Evolutionary conservation across 2,888 invertebrate genomes (phyloP), one percentile per base, ranked within the genome.

Genomic region (Flexamia atlantica): DNA sequence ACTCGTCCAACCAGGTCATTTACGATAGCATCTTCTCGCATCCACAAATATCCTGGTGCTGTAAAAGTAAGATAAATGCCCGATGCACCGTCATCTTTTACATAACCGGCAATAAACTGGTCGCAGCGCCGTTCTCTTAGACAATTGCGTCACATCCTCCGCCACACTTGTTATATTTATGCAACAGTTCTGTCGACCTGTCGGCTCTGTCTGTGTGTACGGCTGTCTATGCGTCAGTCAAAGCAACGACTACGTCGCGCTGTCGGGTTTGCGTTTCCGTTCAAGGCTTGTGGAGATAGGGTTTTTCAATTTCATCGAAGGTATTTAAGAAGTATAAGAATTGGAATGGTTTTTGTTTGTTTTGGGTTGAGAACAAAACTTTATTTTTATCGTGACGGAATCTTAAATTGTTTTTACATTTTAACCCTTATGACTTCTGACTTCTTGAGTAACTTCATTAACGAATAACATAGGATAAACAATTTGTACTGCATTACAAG

Each of bases 111-210:
- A 64, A 64, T 64, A 64, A 64, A 64, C 30, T 28, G 17, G 64
- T 64, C 30, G 64, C 64, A 64, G 30, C 64, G 28, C 64, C 64
- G 30, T 64, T 64, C 64, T 30, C 64, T 64, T 57, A 57, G 25
- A 30, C 28, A 2, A 20, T 64, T 64, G 14, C 64, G 64, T 14
- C 64, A 64, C 17, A 9, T 64, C 64, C 64, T 64, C 14, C 20
- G 28, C 64, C 57, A 28, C 64, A 64, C 64, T 64, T 64, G 64
- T 64, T 64, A 64, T 64, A 64, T 64, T 64, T 64, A 64, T 64
- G 64, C 64, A 64, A 64, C 64, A 9, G 28, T 9, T 64, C 30
- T 25, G 64, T 28, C 57, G 20, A 23, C 17, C 60, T 60, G 20
- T 60, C 25, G 4, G n/a, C 17, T 53, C 53, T 53, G 53, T 53